These are phyloP conservation scores for Thysanoteuthis rhombus DNA, from an alignment of 2,888 invertebrate species.

Conservation along the genomic window DNA sequence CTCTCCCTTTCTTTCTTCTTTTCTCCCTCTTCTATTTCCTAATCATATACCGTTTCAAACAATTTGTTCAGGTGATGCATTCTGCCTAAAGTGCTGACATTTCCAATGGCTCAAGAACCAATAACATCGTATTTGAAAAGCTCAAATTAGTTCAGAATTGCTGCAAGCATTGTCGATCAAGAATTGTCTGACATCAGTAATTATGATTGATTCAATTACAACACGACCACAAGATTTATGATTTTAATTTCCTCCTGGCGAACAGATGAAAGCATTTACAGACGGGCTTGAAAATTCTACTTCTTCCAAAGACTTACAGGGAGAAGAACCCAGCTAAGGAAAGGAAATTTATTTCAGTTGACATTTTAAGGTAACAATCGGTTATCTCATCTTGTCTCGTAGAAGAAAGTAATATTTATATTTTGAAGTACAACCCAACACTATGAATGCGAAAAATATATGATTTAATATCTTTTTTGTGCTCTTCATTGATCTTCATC, in stretches of 20 bases:
- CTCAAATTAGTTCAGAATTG: neutral
- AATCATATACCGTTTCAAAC: neutral
- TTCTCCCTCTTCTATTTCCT: no score
- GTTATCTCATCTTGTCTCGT: no score
- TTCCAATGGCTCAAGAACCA: neutral
- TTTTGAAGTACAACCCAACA: no score
- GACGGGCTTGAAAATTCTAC: neutral
- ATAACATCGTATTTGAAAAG: neutral
- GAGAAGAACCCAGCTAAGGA: neutral
- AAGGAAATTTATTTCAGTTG: no score
- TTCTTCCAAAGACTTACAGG: neutral
- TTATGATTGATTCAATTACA: neutral
- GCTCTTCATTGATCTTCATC: no score
- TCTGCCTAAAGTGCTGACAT: neutral
- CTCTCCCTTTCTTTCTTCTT: neutral
- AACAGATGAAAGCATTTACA: neutral
- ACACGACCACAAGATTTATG: neutral
- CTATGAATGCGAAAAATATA: no score
- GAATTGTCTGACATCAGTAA: neutral
- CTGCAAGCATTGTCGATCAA: neutral
- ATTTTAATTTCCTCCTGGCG: neutral
- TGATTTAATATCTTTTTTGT: no score
- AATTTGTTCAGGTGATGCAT: neutral
- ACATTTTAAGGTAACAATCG: no score
- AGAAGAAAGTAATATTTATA: no score